These are phyloP conservation scores for Marmota monax DNA, from an alignment of 2,113 vertebrate species.

Conservation along the genomic window DNA sequence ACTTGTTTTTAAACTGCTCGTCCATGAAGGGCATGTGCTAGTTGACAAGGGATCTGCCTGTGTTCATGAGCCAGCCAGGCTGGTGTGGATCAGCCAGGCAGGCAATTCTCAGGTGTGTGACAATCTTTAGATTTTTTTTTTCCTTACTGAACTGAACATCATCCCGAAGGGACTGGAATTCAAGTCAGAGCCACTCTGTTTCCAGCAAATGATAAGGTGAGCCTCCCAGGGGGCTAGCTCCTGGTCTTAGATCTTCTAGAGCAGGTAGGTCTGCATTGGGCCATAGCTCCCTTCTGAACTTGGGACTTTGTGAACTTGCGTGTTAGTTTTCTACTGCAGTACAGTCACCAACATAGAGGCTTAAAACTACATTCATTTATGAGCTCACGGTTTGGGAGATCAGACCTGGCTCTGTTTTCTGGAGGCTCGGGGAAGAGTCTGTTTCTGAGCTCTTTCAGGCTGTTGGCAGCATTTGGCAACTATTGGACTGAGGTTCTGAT, in stretches of 20 bases:
- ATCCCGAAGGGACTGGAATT: not conserved
- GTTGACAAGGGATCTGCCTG: not conserved
- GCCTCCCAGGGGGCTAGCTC: not conserved
- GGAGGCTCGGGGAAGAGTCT: not conserved
- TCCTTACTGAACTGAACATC: not conserved
- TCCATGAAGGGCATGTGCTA: constrained; percentile 50
- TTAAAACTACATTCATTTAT: not conserved
- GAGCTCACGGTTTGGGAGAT: not conserved
- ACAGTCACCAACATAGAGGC: not conserved
- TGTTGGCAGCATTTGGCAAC: not conserved
- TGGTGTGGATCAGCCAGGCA: not conserved
- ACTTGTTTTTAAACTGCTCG: constrained; percentile 63
- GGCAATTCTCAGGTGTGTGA: not conserved
- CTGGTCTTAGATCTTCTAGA: not conserved
- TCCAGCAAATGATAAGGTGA: not conserved
- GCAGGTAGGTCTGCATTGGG: accelerated
- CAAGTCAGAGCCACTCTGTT: not conserved
- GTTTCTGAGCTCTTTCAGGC: not conserved
- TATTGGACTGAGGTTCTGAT: accelerated
- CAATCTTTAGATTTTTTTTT: not conserved
- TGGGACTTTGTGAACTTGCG: too few species aligned
- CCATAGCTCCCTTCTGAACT: not conserved
- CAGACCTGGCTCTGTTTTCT: not conserved
- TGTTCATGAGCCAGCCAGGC: not conserved
- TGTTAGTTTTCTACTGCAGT: not conserved